A percentile compares a stretch with the other conserved stretches of the same genome.
Evolutionary conservation across 2,797 vertebrate genomes (phyloP).

Genomic region (Myiotriccus ornatus): DNA sequence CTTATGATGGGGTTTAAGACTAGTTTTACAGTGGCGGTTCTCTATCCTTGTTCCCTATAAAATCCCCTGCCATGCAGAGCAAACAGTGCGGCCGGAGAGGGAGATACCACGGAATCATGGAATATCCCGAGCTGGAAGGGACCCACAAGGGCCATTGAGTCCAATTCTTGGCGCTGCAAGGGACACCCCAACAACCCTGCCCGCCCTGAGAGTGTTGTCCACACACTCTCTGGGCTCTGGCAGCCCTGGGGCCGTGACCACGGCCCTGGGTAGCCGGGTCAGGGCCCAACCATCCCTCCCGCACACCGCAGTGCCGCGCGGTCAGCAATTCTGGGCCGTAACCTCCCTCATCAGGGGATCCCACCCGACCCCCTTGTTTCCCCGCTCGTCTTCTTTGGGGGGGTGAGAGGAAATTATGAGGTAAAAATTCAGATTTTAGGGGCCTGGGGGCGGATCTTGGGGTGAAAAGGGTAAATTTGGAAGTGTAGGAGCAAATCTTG

Average conservation of each 20-base stretch:
- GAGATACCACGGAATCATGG: too few relatives aligned
- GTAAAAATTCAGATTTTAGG: background rate
- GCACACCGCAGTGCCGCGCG: too few relatives aligned
- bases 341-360: background rate
- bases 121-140: too few relatives aligned
- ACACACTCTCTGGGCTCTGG: fast-evolving
- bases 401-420: background rate
- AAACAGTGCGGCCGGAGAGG: too few relatives aligned
- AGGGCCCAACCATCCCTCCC: too few relatives aligned
- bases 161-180: too few relatives aligned
- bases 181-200: too few relatives aligned
- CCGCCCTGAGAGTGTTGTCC: fast-evolving
- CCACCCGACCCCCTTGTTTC: background rate
- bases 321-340: background rate
- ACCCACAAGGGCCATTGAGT: too few relatives aligned
- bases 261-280: background rate
- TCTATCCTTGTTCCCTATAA: too few relatives aligned
- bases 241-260: background rate
- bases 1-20: background rate
- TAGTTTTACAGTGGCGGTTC: too few relatives aligned
- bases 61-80: too few relatives aligned
- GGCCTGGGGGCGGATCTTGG: background rate
- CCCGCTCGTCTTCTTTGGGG: background rate
- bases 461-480: background rate
- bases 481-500: background rate